Conservation (phyloP, 1,140 invertebrate species). For the Drosophila sp. region DNA sequence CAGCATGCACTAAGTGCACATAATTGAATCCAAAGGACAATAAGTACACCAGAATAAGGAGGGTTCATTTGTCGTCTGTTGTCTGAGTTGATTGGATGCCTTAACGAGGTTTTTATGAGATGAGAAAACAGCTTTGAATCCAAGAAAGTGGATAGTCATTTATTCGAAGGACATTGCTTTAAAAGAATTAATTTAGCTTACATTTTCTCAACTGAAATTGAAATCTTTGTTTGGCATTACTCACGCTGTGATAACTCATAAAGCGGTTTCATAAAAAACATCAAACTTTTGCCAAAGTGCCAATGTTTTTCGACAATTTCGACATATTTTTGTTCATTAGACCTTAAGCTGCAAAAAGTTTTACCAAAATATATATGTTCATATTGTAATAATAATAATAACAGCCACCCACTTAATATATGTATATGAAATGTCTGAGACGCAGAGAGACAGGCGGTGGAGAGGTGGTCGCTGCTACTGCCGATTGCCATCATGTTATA, state of each 20-base stretch:
- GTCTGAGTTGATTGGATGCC: constrained; percentile 37
- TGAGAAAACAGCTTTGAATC: neutral
- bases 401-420: constrained; percentile 12
- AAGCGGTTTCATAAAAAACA: constrained; percentile 13
- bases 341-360: constrained; percentile 51
- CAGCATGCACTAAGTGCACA: constrained; percentile 70
- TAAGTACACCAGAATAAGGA: constrained; percentile 9
- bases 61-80: constrained; percentile 24
- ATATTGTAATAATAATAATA: constrained; percentile 51
- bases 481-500: constrained; percentile 47
- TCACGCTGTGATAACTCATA: constrained; percentile 31
- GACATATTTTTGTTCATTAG: constrained; percentile 56
- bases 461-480: neutral
- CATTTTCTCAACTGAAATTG: neutral
- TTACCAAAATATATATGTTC: constrained; percentile 19
- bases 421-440: constrained; percentile 2
- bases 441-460: neutral
- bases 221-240: constrained; percentile 1
- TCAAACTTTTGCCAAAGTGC: constrained; percentile 23
- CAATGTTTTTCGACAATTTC: constrained; percentile 11
- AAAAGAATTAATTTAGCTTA: neutral
- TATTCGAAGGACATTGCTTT: neutral
- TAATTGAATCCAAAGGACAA: constrained; percentile 68
- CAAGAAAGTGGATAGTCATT: constrained; percentile 17
- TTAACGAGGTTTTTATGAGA: constrained; percentile 54